Percentiles rank a stretch among this genome's conserved stretches.
These are phyloP conservation scores for Sthenelais limicola DNA, from an alignment of 2,888 invertebrate species.

Conservation along the genomic window DNA sequence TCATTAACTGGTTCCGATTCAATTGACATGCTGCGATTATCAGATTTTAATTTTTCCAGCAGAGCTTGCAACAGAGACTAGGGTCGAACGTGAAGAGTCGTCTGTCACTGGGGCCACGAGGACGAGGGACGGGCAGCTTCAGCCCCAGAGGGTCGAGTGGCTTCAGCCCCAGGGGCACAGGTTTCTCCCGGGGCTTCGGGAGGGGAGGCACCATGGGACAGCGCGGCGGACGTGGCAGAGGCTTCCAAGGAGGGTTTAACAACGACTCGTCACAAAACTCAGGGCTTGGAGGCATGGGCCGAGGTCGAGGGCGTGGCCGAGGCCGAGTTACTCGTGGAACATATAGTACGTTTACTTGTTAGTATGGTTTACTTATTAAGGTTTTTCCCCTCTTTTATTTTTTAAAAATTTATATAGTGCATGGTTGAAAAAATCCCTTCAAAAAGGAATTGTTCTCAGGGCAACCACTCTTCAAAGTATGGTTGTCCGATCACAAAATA, in stretches of 20 bases:
- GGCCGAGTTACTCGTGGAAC: background rate
- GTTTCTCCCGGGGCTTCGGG: background rate
- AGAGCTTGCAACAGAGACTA: conserved; percentile 54
- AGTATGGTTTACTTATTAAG: too few species aligned
- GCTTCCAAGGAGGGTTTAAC: background rate
- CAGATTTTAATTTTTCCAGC: conserved; percentile 42
- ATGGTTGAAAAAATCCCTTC: too few species aligned
- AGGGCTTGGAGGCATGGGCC: background rate
- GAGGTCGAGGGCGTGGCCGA: conserved; percentile 22
- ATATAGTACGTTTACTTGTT: too few species aligned
- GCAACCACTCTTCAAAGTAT: too few species aligned
- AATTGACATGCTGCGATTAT: too few species aligned
- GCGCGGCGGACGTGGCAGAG: conserved; percentile 32
- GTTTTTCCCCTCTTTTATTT: too few species aligned
- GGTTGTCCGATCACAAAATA: too few species aligned
- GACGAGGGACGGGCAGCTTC: background rate
- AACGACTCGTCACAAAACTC: background rate
- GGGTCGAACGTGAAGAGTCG: conserved; percentile 61
- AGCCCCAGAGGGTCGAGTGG: background rate
- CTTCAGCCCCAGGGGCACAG: background rate
- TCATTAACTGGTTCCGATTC: too few species aligned
- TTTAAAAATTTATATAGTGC: too few species aligned
- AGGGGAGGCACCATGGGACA: conserved; percentile 47
- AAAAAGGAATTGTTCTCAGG: too few species aligned
- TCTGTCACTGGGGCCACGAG: conserved; percentile 53